Evolutionary conservation across 2,888 invertebrate species (phyloP).

Genomic region (Papilio gigon): DNA sequence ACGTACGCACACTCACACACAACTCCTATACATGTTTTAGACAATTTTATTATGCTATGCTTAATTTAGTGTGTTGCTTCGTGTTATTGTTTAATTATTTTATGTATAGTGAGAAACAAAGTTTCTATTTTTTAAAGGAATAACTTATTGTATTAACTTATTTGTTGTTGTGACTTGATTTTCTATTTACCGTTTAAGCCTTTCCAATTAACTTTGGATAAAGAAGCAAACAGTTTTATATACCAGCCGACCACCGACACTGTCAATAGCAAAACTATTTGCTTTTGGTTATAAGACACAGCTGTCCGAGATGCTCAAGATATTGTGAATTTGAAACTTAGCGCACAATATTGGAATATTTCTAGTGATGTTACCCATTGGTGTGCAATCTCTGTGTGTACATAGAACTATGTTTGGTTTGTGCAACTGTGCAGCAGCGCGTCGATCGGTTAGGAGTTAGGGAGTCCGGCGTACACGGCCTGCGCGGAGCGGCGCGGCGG

Average conservation of each 20-base stretch:
- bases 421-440: constrained; percentile 72
- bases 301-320: constrained; percentile 81
- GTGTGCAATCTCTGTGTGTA: constrained; percentile 76
- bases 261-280: constrained; percentile 82
- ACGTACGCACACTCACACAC: constrained; percentile 59
- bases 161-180: constrained; percentile 79
- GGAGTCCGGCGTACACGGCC: constrained; percentile 11
- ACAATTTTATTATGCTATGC: constrained; percentile 75
- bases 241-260: constrained; percentile 60
- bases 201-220: constrained; percentile 51
- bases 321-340: constrained; percentile 79
- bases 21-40: constrained; percentile 75
- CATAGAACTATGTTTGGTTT: constrained; percentile 70
- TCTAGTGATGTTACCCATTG: constrained; percentile 76
- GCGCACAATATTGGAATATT: constrained; percentile 80
- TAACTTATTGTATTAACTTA: constrained; percentile 78
- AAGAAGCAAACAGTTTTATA: constrained; percentile 53
- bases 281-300: constrained; percentile 72
- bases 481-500: constrained; percentile 16
- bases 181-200: constrained; percentile 61
- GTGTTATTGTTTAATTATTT: constrained; percentile 78
- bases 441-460: constrained; percentile 43
- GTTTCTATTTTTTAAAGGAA: constrained; percentile 77
- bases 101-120: constrained; percentile 77
- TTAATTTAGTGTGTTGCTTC: constrained; percentile 81